A percentile compares a stretch with the other conserved stretches of the same genome.
These are phyloP conservation scores for Porites lutea DNA, from an alignment of 64 coral and sea anemone genomes.

Conservation along the genomic window DNA sequence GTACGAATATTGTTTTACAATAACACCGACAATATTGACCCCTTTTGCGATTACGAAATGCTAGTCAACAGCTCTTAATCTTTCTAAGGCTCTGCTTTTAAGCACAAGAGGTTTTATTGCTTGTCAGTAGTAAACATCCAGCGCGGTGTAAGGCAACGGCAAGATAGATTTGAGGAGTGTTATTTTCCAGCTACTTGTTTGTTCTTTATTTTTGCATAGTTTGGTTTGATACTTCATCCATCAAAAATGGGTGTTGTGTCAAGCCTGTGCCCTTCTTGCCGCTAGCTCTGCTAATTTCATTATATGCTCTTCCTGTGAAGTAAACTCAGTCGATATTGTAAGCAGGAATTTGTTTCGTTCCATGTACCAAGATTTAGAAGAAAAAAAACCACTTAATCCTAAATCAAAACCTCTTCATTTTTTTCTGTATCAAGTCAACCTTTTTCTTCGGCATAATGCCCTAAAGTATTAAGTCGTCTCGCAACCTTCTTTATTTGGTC, in stretches of 20 bases:
- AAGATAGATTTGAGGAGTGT: background rate
- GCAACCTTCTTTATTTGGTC: background rate
- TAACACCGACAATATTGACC: background rate
- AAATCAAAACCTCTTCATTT: background rate
- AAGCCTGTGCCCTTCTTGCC: background rate
- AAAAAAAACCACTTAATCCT: no score
- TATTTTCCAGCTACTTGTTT: background rate
- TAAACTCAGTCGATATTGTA: background rate
- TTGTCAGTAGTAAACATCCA: background rate
- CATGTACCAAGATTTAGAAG: background rate
- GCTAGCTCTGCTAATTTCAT: conserved; percentile 14
- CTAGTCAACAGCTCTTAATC: conserved; percentile 27
- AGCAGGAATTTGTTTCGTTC: background rate
- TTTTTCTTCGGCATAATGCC: no score
- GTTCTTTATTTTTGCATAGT: background rate
- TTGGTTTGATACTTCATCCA: conserved; percentile 57
- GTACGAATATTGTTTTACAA: background rate
- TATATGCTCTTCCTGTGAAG: conserved; percentile 7
- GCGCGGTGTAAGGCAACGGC: background rate
- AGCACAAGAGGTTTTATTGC: background rate
- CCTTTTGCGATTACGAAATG: background rate
- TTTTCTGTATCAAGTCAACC: background rate
- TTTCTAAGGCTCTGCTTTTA: conserved; percentile 20
- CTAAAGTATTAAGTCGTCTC: no score
- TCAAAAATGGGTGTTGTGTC: conserved; percentile 25